Conservation (phyloP, 2,113 vertebrate species). For the Oostethus manadensis region DNA sequence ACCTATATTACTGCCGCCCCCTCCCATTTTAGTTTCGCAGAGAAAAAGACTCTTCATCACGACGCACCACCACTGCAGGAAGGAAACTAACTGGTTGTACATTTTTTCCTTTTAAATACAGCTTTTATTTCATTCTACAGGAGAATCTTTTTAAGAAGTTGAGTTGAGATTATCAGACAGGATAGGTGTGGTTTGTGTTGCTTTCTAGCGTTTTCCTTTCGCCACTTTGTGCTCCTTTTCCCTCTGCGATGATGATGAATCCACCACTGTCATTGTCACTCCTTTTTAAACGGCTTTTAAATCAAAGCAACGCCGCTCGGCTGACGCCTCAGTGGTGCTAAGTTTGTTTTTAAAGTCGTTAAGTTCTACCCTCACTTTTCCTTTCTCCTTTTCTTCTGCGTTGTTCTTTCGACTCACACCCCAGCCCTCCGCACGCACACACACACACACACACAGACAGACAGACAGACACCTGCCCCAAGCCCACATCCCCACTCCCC, state of each 20-base stretch:
- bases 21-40: slow-evolving; percentile 30
- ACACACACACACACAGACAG: too few species aligned
- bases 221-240: slow-evolving; percentile 27
- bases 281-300: slow-evolving; percentile 2
- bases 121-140: slow-evolving; percentile 69
- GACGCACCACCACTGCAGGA: slow-evolving; percentile 19
- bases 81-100: slow-evolving; percentile 55
- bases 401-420: slow-evolving; percentile 13
- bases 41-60: slow-evolving; percentile 49
- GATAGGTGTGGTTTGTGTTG: slow-evolving; percentile 45
- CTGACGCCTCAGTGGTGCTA: background rate
- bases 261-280: slow-evolving; percentile 4
- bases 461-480: too few species aligned
- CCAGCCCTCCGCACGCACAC: too few species aligned
- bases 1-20: background rate
- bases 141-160: slow-evolving; percentile 62
- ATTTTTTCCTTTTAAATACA: slow-evolving; percentile 37
- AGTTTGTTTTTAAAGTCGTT: slow-evolving; percentile 57
- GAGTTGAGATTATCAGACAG: slow-evolving; percentile 43
- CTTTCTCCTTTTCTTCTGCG: background rate
- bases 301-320: background rate
- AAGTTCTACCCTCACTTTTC: slow-evolving; percentile 11
- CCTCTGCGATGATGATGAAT: too few species aligned
- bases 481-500: background rate
- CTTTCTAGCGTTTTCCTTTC: slow-evolving; percentile 24